A percentile compares a stretch with the other conserved stretches of the same genome.
These are phyloP conservation scores for Ennomos quercinarius DNA, from an alignment of 2,888 invertebrate species.

Conservation along the genomic window DNA sequence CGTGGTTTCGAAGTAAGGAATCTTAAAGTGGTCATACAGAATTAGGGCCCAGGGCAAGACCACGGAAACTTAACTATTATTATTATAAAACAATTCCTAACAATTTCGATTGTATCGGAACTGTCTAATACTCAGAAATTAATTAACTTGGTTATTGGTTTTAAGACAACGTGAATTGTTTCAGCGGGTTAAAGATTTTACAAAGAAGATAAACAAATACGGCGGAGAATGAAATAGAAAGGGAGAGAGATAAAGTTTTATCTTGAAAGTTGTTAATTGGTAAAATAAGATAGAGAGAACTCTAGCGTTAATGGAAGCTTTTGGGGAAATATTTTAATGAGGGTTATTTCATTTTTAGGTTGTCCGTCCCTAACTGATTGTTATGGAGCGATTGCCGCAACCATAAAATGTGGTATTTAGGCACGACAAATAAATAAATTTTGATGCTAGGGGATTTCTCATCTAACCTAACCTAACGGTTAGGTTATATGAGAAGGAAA, in stretches of 20 bases:
- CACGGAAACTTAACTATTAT: constrained; percentile 44
- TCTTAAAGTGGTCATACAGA: too few species aligned
- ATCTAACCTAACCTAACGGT: too few species aligned
- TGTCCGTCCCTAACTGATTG: too few species aligned
- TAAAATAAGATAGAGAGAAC: constrained; percentile 13
- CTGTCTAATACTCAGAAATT: constrained; percentile 55
- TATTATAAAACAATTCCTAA: constrained; percentile 54
- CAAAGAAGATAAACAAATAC: constrained; percentile 35
- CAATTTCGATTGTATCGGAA: constrained; percentile 46
- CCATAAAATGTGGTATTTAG: too few species aligned
- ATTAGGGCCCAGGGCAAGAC: too few species aligned
- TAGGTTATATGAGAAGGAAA: too few species aligned
- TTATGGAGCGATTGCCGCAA: too few species aligned
- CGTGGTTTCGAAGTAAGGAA: too few species aligned
- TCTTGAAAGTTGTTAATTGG: constrained; percentile 15
- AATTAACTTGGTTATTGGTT: constrained; percentile 60
- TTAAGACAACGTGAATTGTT: constrained; percentile 40
- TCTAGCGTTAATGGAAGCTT: neutral
- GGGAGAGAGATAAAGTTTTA: constrained; percentile 12
- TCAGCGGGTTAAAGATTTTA: constrained; percentile 41
- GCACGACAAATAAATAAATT: too few species aligned
- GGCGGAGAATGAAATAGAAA: neutral
- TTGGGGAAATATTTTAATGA: too few species aligned
- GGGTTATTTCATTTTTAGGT: too few species aligned
- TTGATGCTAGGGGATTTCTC: too few species aligned